These are phyloP conservation scores for Tigriopus californicus DNA, from an alignment of 2,888 invertebrate species.

Conservation along the genomic window DNA sequence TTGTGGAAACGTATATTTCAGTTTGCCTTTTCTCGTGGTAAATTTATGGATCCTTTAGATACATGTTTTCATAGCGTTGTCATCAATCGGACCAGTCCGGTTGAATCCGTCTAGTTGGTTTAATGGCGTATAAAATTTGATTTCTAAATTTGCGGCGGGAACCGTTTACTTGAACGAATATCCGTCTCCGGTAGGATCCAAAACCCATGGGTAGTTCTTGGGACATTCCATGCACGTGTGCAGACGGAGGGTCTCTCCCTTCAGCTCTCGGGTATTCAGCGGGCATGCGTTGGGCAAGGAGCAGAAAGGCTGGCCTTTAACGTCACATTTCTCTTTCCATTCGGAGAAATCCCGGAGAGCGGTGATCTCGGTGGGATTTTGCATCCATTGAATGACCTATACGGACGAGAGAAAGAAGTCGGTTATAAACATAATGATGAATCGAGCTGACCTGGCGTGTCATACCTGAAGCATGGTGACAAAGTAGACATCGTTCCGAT, in stretches of 20 bases:
- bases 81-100: too few species aligned
- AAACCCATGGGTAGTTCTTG: conserved; percentile 82
- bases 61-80: too few species aligned
- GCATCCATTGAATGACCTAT: conserved; percentile 88
- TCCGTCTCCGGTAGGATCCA: conserved; percentile 84
- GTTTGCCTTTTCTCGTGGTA: too few species aligned
- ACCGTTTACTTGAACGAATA: conserved; percentile 16
- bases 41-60: too few species aligned
- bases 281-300: conserved; percentile 79
- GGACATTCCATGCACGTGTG: conserved; percentile 93
- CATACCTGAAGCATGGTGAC: conserved; percentile 56
- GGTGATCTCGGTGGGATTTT: conserved; percentile 71
- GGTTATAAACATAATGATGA: background rate
- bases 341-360: conserved; percentile 74
- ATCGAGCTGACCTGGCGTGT: background rate
- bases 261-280: conserved; percentile 66
- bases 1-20: too few species aligned
- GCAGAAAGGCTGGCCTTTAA: conserved; percentile 80
- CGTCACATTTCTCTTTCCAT: conserved; percentile 88
- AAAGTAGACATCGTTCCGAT: conserved; percentile 75
- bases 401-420: background rate
- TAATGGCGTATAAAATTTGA: too few species aligned
- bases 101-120: too few species aligned
- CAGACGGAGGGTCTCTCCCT: conserved; percentile 72
- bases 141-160: too few species aligned